These are phyloP conservation scores for Siniperca scherzeri DNA, from an alignment of 2,797 vertebrate species.

Conservation along the genomic window DNA sequence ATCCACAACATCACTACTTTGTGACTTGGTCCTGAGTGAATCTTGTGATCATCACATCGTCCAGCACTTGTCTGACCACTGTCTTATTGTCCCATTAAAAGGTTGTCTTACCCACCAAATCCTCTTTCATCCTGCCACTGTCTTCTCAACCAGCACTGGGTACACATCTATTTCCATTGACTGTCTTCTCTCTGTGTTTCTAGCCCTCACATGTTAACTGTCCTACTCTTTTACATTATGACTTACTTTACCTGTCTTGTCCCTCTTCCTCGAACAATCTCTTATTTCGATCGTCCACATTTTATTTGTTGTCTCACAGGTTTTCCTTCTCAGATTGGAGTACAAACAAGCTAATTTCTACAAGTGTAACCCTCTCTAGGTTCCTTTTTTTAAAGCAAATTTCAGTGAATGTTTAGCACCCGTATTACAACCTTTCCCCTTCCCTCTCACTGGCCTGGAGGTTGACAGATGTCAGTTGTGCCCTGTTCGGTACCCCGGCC, in stretches of 20 bases:
- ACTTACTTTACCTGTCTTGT: slow-evolving; percentile 53
- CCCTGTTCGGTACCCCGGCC: slow-evolving; percentile 50
- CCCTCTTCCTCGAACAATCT: slow-evolving; percentile 39
- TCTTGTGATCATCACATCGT: slow-evolving; percentile 47
- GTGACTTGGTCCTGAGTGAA: slow-evolving; percentile 35
- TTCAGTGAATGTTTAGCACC: slow-evolving; percentile 49
- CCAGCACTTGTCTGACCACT: slow-evolving; percentile 35
- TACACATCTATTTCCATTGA: slow-evolving; percentile 35
- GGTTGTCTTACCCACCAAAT: slow-evolving; percentile 29
- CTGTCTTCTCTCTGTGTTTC: slow-evolving; percentile 52
- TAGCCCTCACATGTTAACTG: slow-evolving; percentile 41
- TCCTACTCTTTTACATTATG: slow-evolving; percentile 46
- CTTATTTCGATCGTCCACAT: slow-evolving; percentile 47
- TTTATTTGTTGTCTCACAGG: slow-evolving; percentile 61
- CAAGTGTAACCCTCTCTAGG: slow-evolving; percentile 49
- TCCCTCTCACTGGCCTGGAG: slow-evolving; percentile 69
- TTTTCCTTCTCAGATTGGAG: slow-evolving; percentile 64
- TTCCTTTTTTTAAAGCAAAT: slow-evolving; percentile 28
- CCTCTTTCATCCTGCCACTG: slow-evolving; percentile 28
- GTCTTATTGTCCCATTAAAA: slow-evolving; percentile 44
- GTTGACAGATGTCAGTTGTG: slow-evolving; percentile 89
- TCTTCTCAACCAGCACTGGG: slow-evolving; percentile 36
- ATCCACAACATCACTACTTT: slow-evolving; percentile 50
- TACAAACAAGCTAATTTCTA: slow-evolving; percentile 38
- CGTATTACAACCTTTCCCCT: slow-evolving; percentile 7